Evolutionary conservation across 2,113 vertebrate genomes (phyloP).

Genomic region (Periophthalmus modestus): DNA sequence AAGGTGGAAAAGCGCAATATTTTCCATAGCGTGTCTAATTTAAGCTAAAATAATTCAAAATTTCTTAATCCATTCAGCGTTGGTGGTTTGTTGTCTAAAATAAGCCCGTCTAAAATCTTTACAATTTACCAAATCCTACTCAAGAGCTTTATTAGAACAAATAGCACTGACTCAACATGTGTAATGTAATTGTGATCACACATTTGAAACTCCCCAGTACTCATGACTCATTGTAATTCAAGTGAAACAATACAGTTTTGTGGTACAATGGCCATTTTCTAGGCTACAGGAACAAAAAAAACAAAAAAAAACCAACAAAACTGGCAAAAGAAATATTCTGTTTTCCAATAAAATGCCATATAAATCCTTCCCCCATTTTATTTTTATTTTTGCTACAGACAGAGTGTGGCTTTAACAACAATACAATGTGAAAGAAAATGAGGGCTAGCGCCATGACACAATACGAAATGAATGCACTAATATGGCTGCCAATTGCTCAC

Average conservation of each 20-base stretch:
- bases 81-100: not conserved
- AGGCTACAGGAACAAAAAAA: not conserved
- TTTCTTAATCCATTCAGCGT: too few species aligned
- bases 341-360: not conserved
- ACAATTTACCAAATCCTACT: too few species aligned
- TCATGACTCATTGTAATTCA: not conserved
- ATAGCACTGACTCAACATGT: too few species aligned
- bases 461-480: slow-evolving; percentile 26
- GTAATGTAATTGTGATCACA: too few species aligned
- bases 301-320: not conserved
- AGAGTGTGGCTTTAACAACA: not conserved
- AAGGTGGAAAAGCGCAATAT: too few species aligned
- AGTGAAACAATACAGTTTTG: not conserved
- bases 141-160: too few species aligned
- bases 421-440: slow-evolving; percentile 24
- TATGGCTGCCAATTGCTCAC: slow-evolving; percentile 28
- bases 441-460: slow-evolving; percentile 35
- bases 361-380: not conserved
- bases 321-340: not conserved
- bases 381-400: not conserved
- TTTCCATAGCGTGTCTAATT: too few species aligned
- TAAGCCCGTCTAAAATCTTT: too few species aligned
- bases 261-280: not conserved
- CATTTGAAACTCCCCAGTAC: not conserved
- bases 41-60: too few species aligned